phyloP scores from a whole-genome alignment of 2,113 vertebrate genomes.

The Falco punctatus region DNA sequence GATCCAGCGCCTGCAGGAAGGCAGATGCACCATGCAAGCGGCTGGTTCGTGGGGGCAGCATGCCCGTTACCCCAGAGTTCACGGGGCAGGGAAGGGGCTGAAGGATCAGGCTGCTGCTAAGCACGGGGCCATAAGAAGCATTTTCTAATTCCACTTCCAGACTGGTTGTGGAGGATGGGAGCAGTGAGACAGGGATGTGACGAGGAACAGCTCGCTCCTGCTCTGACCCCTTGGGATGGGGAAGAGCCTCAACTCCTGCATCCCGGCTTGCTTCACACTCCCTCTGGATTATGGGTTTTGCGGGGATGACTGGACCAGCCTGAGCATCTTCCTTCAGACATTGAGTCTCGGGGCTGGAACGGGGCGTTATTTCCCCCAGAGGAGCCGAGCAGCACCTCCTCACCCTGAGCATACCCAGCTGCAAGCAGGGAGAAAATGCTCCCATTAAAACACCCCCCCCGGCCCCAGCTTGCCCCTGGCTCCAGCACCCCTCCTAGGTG shows the following conservation, averaged over 20 bases:
- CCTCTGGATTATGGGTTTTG: rapidly evolving
- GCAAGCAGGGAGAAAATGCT: background rate
- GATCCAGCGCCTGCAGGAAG: background rate
- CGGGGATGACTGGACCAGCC: background rate
- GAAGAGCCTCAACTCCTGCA: background rate
- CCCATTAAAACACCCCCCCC: background rate
- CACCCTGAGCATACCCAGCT: background rate
- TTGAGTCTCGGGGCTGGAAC: background rate
- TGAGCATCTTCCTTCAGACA: background rate
- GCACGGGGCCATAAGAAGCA: background rate
- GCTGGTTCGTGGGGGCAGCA: background rate
- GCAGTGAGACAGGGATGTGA: background rate
- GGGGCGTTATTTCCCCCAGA: background rate
- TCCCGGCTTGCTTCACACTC: background rate
- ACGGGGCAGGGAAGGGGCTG: background rate
- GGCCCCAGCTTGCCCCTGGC: background rate
- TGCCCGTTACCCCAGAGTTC: rapidly evolving
- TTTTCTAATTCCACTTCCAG: background rate
- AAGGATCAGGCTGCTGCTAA: background rate
- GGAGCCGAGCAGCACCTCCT: background rate
- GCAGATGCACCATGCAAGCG: background rate
- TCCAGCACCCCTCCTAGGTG: background rate
- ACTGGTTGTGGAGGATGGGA: background rate
- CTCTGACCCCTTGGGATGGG: background rate
- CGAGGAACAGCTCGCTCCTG: background rate